A percentile compares a stretch with the other conserved stretches of the same genome.
phyloP scores from a whole-genome alignment of 2,888 invertebrate genomes.

The Macaria liturata region DNA sequence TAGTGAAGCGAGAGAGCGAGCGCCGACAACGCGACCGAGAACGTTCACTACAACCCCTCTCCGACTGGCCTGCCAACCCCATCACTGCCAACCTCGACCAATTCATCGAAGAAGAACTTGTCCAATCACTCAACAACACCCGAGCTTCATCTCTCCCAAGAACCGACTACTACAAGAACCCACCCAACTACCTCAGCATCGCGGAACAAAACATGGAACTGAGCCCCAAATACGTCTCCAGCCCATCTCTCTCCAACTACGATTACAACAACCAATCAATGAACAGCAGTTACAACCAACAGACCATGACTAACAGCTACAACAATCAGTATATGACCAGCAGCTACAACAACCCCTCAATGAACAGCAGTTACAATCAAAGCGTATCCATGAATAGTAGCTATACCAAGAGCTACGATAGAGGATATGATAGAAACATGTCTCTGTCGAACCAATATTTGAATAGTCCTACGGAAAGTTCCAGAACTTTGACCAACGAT shows the following conservation, averaged over 20 bases:
- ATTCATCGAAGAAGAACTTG: conserved; percentile 74
- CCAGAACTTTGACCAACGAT: conserved; percentile 74
- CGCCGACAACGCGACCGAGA: conserved; percentile 92
- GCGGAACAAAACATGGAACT: conserved; percentile 68
- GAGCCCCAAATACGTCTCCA: conserved; percentile 75
- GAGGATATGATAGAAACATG: conserved; percentile 62
- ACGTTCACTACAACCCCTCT: conserved; percentile 81
- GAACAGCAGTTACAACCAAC: conserved; percentile 69
- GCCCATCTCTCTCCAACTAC: conserved; percentile 75
- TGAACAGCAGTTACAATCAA: conserved; percentile 57
- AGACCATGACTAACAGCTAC: conserved; percentile 71
- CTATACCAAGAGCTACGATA: conserved; percentile 69
- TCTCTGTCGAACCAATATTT: conserved; percentile 74
- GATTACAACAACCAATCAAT: conserved; percentile 66
- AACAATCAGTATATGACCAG: conserved; percentile 40
- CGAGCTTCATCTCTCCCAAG: conserved; percentile 82
- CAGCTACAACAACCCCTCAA: conserved; percentile 49
- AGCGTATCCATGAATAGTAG: conserved; percentile 73
- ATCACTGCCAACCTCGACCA: conserved; percentile 74
- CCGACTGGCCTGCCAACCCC: conserved; percentile 71
- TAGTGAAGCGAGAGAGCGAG: conserved; percentile 96
- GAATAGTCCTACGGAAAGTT: conserved; percentile 74
- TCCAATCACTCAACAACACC: conserved; percentile 63
- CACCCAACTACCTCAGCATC: conserved; percentile 57
- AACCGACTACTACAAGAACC: conserved; percentile 62